Evolutionary conservation across 2,113 vertebrate genomes (phyloP).

Genomic region (Hiodon alosoides): DNA sequence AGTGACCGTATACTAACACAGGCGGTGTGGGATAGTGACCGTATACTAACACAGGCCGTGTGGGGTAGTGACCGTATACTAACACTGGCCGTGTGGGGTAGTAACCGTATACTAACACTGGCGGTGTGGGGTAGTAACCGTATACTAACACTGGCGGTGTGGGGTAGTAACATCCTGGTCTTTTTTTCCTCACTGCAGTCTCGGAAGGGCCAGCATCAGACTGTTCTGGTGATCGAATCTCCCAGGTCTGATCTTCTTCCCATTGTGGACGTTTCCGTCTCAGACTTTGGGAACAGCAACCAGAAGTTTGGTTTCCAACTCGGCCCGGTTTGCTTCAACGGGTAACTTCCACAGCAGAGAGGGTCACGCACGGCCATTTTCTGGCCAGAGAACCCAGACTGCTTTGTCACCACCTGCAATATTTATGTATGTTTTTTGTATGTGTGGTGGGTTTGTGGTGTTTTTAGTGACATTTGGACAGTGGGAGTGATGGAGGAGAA

Average conservation of each 20-base stretch:
- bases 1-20: no score
- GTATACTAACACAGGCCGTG: neutral
- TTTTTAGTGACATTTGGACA: slow-evolving; percentile 45
- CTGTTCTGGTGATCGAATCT: slow-evolving; percentile 71
- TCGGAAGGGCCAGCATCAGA: slow-evolving; percentile 73
- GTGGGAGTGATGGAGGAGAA: slow-evolving; percentile 31
- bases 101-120: neutral
- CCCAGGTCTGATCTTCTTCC: slow-evolving; percentile 73
- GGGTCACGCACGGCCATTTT: slow-evolving; percentile 34
- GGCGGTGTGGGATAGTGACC: neutral
- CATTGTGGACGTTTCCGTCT: slow-evolving; percentile 69
- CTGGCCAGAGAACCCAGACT: slow-evolving; percentile 41
- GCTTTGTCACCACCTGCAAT: slow-evolving; percentile 43
- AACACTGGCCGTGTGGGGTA: neutral
- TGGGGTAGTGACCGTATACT: neutral
- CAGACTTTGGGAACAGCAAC: slow-evolving; percentile 74
- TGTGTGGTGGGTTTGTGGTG: slow-evolving; percentile 50
- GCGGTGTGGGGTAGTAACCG: neutral
- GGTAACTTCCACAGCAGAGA: slow-evolving; percentile 53
- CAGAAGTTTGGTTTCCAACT: slow-evolving; percentile 92
- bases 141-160: neutral
- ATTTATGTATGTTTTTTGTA: slow-evolving; percentile 57
- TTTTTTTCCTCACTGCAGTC: slow-evolving; percentile 50
- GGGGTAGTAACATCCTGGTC: neutral
- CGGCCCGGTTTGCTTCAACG: slow-evolving; percentile 80